These are phyloP conservation scores for Drosophila maculinotata DNA, from an alignment of 2,888 invertebrate species.

Conservation along the genomic window DNA sequence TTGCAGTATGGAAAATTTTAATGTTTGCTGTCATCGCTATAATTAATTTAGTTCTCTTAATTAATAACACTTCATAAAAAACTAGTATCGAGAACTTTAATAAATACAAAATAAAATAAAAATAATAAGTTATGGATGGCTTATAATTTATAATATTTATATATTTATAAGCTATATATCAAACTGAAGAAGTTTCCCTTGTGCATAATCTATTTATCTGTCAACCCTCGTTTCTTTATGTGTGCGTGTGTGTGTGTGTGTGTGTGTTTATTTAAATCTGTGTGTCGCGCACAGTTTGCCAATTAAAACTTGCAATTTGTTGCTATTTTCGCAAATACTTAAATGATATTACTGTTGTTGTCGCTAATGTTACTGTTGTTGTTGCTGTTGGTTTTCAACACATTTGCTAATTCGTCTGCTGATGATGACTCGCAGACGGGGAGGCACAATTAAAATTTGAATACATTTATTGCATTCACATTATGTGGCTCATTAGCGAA, in stretches of 20 bases:
- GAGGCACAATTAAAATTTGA: constrained; percentile 64
- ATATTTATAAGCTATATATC: too few species aligned
- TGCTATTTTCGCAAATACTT: constrained; percentile 61
- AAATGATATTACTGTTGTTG: constrained; percentile 28
- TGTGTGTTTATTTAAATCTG: constrained; percentile 2
- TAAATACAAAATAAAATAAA: background rate
- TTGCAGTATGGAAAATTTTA: constrained; percentile 1
- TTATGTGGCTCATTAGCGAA: constrained; percentile 74
- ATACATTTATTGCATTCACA: constrained; percentile 63
- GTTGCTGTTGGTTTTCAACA: constrained; percentile 34
- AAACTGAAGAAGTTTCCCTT: too few species aligned
- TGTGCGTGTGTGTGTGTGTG: constrained; percentile 8
- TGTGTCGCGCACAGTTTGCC: constrained; percentile 53
- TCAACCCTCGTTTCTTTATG: constrained; percentile 15
- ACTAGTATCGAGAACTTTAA: too few species aligned
- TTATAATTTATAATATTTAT: background rate
- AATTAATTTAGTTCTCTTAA: background rate
- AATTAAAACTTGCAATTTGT: constrained; percentile 72
- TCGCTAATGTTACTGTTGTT: constrained; percentile 12
- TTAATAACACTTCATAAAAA: background rate
- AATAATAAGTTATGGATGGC: background rate
- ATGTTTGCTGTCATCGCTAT: background rate
- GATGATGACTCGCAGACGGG: constrained; percentile 20
- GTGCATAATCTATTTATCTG: background rate
- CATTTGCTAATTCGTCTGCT: constrained; percentile 30